Conservation (phyloP, 2,113 vertebrate species). For the Pygathrix nemaeus region DNA sequence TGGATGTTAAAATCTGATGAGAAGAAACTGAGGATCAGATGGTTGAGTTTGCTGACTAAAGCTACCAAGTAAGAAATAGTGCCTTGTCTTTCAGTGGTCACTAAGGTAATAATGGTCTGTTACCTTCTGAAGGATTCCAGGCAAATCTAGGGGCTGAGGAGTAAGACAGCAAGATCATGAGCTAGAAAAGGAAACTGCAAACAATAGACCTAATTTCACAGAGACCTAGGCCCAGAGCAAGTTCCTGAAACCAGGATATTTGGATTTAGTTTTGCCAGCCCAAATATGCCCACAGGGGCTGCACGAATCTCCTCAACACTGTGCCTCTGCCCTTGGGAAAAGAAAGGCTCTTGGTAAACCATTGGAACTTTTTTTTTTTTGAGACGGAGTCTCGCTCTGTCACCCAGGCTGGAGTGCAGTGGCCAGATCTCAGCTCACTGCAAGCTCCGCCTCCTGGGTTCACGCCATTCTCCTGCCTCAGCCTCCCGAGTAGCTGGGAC, state of each 20-base stretch:
- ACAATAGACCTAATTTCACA: slow-evolving; percentile 61
- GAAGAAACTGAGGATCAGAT: slow-evolving; percentile 38
- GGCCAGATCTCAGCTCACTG: no score
- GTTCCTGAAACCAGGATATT: slow-evolving; percentile 64
- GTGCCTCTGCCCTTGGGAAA: slow-evolving; percentile 8
- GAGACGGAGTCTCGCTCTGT: no score
- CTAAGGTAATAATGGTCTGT: neutral
- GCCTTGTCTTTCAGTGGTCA: neutral
- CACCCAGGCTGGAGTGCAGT: no score
- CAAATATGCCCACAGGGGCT: slow-evolving; percentile 53
- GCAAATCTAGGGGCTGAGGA: slow-evolving; percentile 15
- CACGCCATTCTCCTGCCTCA: no score
- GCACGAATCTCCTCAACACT: slow-evolving; percentile 17
- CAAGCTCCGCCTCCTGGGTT: no score
- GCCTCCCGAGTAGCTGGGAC: no score
- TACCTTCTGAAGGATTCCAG: slow-evolving; percentile 51
- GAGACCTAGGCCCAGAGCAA: slow-evolving; percentile 34
- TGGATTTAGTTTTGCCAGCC: slow-evolving; percentile 57
- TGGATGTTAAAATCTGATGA: slow-evolving; percentile 35
- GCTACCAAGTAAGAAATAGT: slow-evolving; percentile 33
- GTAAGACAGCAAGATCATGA: slow-evolving; percentile 35
- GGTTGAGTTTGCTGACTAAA: neutral
- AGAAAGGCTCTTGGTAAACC: neutral
- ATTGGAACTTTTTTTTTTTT: neutral
- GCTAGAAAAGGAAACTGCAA: slow-evolving; percentile 59